Conservation (phyloP, 1,140 invertebrate genomes). For the Myzus persicae region DNA sequence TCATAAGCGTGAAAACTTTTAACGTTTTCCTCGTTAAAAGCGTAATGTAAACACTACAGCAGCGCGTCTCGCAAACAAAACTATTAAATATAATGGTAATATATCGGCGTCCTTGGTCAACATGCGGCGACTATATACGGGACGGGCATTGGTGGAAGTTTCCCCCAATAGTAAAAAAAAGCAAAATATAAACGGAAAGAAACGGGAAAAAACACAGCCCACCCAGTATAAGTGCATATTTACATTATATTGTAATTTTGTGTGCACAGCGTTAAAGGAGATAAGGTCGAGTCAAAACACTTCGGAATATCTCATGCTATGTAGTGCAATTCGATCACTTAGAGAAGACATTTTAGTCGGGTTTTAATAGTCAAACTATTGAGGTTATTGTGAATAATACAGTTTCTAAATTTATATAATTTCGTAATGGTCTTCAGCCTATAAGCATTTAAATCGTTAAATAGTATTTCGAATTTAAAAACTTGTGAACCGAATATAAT, state of each 20-base stretch:
- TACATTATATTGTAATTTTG: background rate
- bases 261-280: background rate
- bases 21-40: background rate
- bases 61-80: background rate
- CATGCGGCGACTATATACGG: background rate
- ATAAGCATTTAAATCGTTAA: background rate
- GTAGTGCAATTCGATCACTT: background rate
- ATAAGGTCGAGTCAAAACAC: background rate
- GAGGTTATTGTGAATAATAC: background rate
- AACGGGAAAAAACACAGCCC: background rate
- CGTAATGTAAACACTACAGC: background rate
- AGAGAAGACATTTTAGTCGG: background rate
- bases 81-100: background rate
- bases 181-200: background rate
- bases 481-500: background rate
- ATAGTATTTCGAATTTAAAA: background rate
- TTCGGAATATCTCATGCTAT: background rate
- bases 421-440: background rate
- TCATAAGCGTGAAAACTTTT: background rate
- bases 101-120: background rate
- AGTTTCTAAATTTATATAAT: background rate
- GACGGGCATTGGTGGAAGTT: background rate
- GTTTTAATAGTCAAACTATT: conserved; percentile 7
- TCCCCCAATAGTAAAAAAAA: background rate
- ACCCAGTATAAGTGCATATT: background rate